phyloP scores from a whole-genome alignment of 2,888 invertebrate genomes.

The Pristionchus fissidentatus region DNA sequence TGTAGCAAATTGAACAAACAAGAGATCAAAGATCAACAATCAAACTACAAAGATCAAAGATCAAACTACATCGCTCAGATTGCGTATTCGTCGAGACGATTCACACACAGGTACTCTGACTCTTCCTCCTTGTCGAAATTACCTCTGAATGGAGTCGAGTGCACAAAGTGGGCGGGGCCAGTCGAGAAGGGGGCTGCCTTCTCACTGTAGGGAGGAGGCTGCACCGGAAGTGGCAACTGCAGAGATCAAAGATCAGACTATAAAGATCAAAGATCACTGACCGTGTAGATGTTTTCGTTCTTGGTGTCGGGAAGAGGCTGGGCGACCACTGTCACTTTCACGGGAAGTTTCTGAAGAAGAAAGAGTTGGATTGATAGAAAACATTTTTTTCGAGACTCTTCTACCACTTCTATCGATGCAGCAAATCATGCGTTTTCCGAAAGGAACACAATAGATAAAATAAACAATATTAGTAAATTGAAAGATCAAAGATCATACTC shows the following conservation, averaged over 20 bases:
- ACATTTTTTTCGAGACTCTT: not conserved
- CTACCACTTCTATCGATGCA: not conserved
- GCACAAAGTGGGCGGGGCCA: not conserved
- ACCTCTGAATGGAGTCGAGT: conserved; percentile 19
- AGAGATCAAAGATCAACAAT: conserved; percentile 30
- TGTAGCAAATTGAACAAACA: not conserved
- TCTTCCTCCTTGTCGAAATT: not conserved
- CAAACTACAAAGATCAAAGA: not conserved
- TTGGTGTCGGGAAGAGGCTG: not conserved
- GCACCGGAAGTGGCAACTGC: conserved; percentile 4
- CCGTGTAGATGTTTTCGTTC: conserved; percentile 17
- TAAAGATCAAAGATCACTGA: not conserved
- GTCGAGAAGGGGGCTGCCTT: not conserved
- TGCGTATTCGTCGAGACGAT: no score
- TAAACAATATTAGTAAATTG: not conserved
- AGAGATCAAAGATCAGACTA: not conserved
- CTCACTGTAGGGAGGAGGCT: conserved; percentile 34
- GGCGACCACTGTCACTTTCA: not conserved
- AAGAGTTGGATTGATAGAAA: not conserved
- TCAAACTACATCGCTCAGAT: not conserved
- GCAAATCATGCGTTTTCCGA: not conserved
- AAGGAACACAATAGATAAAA: not conserved
- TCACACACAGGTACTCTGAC: not conserved
- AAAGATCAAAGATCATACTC: conserved; percentile 1
- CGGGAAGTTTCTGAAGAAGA: not conserved